Base-by-base conservation (phyloP, 1,140 invertebrate species). In the Drosophila parabipectinata region DNA sequence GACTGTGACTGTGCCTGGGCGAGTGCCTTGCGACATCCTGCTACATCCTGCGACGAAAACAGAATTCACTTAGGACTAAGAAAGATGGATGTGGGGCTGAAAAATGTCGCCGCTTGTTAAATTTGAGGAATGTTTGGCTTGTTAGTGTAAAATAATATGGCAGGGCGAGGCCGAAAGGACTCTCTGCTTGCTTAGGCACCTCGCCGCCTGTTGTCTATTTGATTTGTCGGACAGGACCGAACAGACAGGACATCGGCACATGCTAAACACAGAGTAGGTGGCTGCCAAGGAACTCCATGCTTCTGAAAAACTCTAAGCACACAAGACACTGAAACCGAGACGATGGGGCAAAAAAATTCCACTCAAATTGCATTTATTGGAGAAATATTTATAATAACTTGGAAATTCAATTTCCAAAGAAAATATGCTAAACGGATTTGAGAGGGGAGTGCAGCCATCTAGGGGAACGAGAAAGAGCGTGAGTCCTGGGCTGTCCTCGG, bases 401-500 rank as follows among this genome's bases (percentile, higher is more conserved):
- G 80, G 83, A 82, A 85, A 85, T 85, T 85, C 82, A 85, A 88
- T 85, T 85, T 85, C 83, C 66, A 87, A 85, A 88, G 82, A 85
- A 87, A 85, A 87, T 85, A 85, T 85, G 82, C 69, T 85, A 87
- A 87, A 79, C 83, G 78, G 85, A 85, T 85, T 85, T 82, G 37
- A 54, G 59, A 47, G 47, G 44, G 45, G 48, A 26, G 50, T 77
- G 45, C 47, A 68, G 74, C 53, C 71, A 26, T 14, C 18, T n/a
- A 18, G 5, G 37, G 37, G n/a, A 10, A 9, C 12, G 34, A 51
- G n/a, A 14, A 14, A 1, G 48, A 15, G 34, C 14, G 6, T 1
- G 26, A 2, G 48, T 24, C 9, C 48, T 14, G n/a, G 6, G n/a
- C 3, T 5, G 15, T 44, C 41, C 41, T 15, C 28, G 32, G 63